These are phyloP conservation scores for Colaptes auratus DNA, from an alignment of 2,113 vertebrate species.

Conservation along the genomic window DNA sequence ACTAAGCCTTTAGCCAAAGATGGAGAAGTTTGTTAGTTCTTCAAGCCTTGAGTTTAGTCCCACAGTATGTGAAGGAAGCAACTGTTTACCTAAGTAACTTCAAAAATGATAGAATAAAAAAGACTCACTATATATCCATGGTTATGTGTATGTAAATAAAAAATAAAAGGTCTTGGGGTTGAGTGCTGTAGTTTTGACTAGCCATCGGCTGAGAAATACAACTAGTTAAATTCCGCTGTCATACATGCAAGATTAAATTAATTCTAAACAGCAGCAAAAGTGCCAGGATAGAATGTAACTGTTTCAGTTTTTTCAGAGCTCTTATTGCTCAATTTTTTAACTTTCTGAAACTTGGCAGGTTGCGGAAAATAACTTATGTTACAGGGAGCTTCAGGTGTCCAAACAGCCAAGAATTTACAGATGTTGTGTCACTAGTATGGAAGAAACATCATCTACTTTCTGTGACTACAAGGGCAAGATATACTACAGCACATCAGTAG, in stretches of 20 bases:
- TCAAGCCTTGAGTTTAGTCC: neutral
- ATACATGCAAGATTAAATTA: neutral
- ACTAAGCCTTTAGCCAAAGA: neutral
- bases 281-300: neutral
- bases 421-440: neutral
- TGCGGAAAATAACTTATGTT: neutral
- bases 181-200: neutral
- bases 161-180: neutral
- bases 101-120: neutral
- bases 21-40: neutral
- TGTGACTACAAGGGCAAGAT: neutral
- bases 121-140: neutral
- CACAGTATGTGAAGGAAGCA: neutral
- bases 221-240: neutral
- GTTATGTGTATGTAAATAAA: neutral
- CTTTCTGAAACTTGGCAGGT: neutral
- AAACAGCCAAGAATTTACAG: neutral
- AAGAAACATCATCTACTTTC: neutral
- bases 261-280: neutral
- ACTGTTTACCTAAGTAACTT: neutral
- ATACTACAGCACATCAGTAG: neutral
- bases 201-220: neutral
- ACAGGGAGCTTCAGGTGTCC: neutral
- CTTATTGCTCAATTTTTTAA: neutral
- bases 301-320: neutral